Conservation (phyloP, 2,888 invertebrate genomes). For the Atethmia centrago region DNA sequence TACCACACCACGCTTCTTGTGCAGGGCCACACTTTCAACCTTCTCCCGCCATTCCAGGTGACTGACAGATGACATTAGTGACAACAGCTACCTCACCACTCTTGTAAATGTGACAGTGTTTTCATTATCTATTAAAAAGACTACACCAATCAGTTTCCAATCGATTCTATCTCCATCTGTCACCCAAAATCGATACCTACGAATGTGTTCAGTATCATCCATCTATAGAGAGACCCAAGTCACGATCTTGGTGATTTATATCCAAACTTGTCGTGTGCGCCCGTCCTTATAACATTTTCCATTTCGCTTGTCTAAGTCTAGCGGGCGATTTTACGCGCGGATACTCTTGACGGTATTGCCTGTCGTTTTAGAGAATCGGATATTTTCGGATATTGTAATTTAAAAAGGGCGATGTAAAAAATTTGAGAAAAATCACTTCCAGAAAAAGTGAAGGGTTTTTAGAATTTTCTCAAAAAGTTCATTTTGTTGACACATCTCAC, state of each 20-base stretch:
- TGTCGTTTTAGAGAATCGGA: slow-evolving; percentile 13
- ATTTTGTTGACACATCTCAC: no score
- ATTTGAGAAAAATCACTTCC: neutral
- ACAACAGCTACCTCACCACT: neutral
- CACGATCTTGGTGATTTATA: slow-evolving; percentile 74
- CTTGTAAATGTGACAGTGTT: no score
- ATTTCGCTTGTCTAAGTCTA: slow-evolving; percentile 61
- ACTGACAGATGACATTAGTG: neutral
- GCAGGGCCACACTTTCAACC: neutral
- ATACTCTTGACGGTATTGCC: slow-evolving; percentile 31
- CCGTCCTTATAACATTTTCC: slow-evolving; percentile 67
- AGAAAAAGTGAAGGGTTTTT: neutral
- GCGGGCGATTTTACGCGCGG: slow-evolving; percentile 60
- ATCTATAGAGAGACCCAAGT: slow-evolving; percentile 61
- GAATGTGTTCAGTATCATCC: slow-evolving; percentile 49
- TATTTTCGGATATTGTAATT: slow-evolving; percentile 26
- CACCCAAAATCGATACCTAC: slow-evolving; percentile 23
- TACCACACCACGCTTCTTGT: neutral
- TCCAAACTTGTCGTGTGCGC: slow-evolving; percentile 68
- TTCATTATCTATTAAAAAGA: neutral
- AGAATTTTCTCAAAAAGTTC: neutral
- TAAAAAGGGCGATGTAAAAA: neutral
- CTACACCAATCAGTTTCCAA: slow-evolving; percentile 9
- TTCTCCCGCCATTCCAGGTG: neutral
- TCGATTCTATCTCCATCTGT: slow-evolving; percentile 41